A percentile compares a stretch with the other conserved stretches of the same genome.
These are phyloP conservation scores for Chrysolina oricalcia DNA, from an alignment of 2,888 invertebrate species.

Conservation along the genomic window DNA sequence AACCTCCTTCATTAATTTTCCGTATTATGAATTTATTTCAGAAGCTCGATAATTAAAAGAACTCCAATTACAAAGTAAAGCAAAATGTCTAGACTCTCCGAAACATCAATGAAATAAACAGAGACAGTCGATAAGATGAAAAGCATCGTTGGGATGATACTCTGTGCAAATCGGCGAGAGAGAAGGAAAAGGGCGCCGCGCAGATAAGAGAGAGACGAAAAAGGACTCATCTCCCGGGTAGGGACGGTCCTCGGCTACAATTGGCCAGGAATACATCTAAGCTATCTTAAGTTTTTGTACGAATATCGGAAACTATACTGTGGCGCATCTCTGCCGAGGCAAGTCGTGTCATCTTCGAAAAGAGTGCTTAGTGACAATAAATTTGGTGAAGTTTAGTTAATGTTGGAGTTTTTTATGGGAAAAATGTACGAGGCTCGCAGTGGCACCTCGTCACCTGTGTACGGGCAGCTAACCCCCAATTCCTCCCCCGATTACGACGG, in stretches of 20 bases:
- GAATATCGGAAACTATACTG: slow-evolving; percentile 55
- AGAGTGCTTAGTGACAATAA: slow-evolving; percentile 39
- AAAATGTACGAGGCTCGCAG: slow-evolving; percentile 67
- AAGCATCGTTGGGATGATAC: slow-evolving; percentile 48
- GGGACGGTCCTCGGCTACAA: slow-evolving; percentile 54
- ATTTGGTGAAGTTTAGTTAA: slow-evolving; percentile 36
- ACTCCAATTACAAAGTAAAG: slow-evolving; percentile 34
- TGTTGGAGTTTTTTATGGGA: slow-evolving; percentile 31
- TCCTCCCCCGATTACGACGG: slow-evolving; percentile 63
- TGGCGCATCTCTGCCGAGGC: slow-evolving; percentile 47
- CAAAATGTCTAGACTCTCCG: slow-evolving; percentile 45
- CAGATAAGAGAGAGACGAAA: slow-evolving; percentile 46
- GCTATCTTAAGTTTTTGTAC: slow-evolving; percentile 59
- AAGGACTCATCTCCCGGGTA: slow-evolving; percentile 56
- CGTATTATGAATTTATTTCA: slow-evolving; percentile 37
- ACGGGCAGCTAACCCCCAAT: slow-evolving; percentile 62
- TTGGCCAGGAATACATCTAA: slow-evolving; percentile 56
- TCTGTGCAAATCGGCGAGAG: slow-evolving; percentile 48
- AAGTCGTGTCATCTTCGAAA: slow-evolving; percentile 32
- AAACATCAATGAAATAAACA: slow-evolving; percentile 54
- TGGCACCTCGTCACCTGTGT: slow-evolving; percentile 67
- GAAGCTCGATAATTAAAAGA: slow-evolving; percentile 42
- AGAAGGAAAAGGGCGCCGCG: slow-evolving; percentile 41
- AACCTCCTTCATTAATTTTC: slow-evolving; percentile 36
- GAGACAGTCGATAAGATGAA: slow-evolving; percentile 43